A percentile compares a stretch with the other conserved stretches of the same genome.
phyloP scores from a whole-genome alignment of 1,140 invertebrate genomes.

The Bombus superbus region DNA sequence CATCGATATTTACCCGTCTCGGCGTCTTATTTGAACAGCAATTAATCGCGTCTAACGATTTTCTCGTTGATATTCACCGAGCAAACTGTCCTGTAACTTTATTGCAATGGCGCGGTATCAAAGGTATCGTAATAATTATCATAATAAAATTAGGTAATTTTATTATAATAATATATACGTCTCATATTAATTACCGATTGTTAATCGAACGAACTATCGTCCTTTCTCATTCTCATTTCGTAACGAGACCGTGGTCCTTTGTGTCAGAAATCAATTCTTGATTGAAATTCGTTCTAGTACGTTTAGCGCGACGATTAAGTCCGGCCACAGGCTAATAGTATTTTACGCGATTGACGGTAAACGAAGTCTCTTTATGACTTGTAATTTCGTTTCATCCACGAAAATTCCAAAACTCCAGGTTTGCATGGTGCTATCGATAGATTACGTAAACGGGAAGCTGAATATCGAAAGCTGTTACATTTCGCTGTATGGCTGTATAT shows the following conservation, averaged over 20 bases:
- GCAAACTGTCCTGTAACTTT: neutral
- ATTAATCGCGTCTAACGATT: constrained; percentile 6
- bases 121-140: too few species aligned
- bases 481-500: too few species aligned
- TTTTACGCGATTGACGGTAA: neutral
- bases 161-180: too few species aligned
- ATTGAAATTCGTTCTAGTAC: neutral
- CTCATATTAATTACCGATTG: neutral
- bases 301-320: neutral
- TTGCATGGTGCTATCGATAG: neutral
- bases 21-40: neutral
- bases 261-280: neutral
- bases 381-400: neutral
- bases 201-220: neutral
- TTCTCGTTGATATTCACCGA: neutral
- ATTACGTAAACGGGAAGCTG: neutral
- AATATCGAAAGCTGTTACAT: too few species aligned
- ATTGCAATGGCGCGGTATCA: neutral
- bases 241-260: neutral
- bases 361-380: neutral
- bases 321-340: neutral
- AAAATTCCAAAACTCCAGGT: neutral
- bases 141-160: neutral
- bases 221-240: neutral
- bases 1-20: neutral